Evolutionary conservation across 92 coral and sea anemone genomes (phyloP).

Genomic region (Epizoanthus illoricatus): DNA sequence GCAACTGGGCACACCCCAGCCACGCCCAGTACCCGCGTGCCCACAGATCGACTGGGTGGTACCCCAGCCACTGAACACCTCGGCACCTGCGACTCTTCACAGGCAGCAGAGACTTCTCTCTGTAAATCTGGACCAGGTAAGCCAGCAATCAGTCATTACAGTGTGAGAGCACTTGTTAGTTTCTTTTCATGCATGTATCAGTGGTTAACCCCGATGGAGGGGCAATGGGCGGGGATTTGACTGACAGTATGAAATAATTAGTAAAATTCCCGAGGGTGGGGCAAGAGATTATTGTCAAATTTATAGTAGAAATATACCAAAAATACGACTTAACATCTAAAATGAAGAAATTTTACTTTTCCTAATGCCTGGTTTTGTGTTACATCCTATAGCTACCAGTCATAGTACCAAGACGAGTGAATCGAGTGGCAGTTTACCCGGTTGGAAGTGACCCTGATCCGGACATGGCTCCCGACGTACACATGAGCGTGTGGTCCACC

Average conservation of each 20-base stretch:
- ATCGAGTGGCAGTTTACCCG: slow-evolving; percentile 81
- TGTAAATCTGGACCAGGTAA: slow-evolving; percentile 79
- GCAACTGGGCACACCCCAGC: slow-evolving; percentile 82
- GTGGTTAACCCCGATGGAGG: too few relatives aligned
- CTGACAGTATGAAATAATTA: too few relatives aligned
- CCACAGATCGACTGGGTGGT: slow-evolving; percentile 79
- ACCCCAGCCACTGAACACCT: slow-evolving; percentile 80
- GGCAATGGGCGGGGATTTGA: too few relatives aligned
- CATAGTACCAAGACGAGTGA: slow-evolving; percentile 85
- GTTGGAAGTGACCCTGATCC: slow-evolving; percentile 80
- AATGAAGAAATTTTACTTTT: background rate
- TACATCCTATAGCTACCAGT: slow-evolving; percentile 71
- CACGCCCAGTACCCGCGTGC: slow-evolving; percentile 84
- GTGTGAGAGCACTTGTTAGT: too few relatives aligned
- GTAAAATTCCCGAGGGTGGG: too few relatives aligned
- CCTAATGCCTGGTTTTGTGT: background rate
- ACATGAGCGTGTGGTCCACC: slow-evolving; percentile 80
- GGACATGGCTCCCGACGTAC: slow-evolving; percentile 73
- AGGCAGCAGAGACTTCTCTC: slow-evolving; percentile 83
- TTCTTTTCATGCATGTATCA: too few relatives aligned
- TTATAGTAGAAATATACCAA: too few relatives aligned
- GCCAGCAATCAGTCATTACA: slow-evolving; percentile 14
- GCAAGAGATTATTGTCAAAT: too few relatives aligned
- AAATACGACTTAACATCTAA: too few relatives aligned
- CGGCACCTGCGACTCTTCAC: slow-evolving; percentile 76